These are phyloP conservation scores for Ficedula albicollis DNA, from an alignment of 2,797 vertebrate species.

Conservation along the genomic window DNA sequence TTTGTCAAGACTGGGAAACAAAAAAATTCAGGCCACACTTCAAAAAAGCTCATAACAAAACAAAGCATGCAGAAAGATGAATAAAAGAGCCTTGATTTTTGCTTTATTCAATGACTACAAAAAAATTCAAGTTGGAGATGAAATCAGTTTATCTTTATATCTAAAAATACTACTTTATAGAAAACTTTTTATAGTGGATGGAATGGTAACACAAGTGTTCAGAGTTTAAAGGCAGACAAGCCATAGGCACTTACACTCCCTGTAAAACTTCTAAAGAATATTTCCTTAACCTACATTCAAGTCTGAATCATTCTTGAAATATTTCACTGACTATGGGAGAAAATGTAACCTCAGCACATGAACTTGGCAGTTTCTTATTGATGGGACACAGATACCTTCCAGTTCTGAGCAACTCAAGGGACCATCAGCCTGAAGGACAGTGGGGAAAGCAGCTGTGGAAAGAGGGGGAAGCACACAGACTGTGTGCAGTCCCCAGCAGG, in stretches of 20 bases:
- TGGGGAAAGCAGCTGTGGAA: background rate
- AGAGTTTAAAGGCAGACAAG: background rate
- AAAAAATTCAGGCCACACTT: constrained; percentile 47
- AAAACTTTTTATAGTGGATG: background rate
- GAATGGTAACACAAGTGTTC: background rate
- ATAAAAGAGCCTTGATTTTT: constrained; percentile 28
- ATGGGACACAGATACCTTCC: background rate
- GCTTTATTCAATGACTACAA: constrained; percentile 44
- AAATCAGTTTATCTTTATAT: constrained; percentile 14
- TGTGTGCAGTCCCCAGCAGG: background rate
- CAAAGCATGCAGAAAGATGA: constrained; percentile 25
- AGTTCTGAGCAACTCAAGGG: background rate
- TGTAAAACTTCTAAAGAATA: background rate
- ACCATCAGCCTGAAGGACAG: background rate
- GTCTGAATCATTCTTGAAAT: background rate
- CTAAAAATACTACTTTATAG: constrained; percentile 50
- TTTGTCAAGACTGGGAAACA: constrained; percentile 18
- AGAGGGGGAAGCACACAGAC: rapidly evolving
- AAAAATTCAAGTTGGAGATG: background rate
- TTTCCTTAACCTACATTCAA: constrained; percentile 9
- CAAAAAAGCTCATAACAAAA: constrained; percentile 45
- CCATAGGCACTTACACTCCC: background rate
- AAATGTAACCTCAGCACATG: background rate
- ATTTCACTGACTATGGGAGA: background rate
- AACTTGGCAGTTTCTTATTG: background rate